phyloP scores from a whole-genome alignment of 2,113 vertebrate genomes.

The Chiloscyllium plagiosum region DNA sequence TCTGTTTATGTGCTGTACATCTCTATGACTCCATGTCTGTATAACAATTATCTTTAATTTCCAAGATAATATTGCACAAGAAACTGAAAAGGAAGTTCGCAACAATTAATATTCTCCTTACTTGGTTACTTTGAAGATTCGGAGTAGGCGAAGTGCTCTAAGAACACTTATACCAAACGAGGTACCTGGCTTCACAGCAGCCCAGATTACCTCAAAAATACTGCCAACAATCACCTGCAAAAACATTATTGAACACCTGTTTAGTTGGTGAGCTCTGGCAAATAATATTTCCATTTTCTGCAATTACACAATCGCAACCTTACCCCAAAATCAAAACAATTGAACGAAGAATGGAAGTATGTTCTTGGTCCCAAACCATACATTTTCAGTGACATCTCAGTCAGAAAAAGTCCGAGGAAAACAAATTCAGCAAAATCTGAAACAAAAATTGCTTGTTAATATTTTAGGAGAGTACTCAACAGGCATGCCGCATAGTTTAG shows the following conservation, averaged over 20 bases:
- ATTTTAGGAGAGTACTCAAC: too few species aligned
- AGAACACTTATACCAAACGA: slow-evolving; percentile 93
- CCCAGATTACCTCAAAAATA: slow-evolving; percentile 95
- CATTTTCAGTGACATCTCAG: slow-evolving; percentile 96
- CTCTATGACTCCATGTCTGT: too few species aligned
- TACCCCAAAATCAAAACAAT: slow-evolving; percentile 96
- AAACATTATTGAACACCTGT: neutral
- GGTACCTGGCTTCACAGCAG: slow-evolving; percentile 82
- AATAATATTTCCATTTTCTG: neutral
- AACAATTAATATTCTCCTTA: slow-evolving; percentile 52
- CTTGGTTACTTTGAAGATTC: slow-evolving; percentile 98
- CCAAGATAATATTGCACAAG: neutral
- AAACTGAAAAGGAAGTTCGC: neutral
- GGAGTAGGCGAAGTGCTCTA: slow-evolving; percentile 77
- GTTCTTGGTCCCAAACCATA: slow-evolving; percentile 87
- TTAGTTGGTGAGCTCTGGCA: neutral
- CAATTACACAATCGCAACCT: slow-evolving; percentile 45
- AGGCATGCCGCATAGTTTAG: neutral
- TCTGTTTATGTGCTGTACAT: too few species aligned
- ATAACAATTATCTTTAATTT: neutral
- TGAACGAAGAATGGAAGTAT: slow-evolving; percentile 96
- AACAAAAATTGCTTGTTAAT: neutral
- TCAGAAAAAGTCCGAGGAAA: slow-evolving; percentile 89
- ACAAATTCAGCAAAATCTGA: slow-evolving; percentile 94
- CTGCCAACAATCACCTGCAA: slow-evolving; percentile 89